Evolutionary conservation across 2,888 invertebrate species (phyloP), one percentile per base, ranked within the genome.

Genomic region (Monoplex corrugatus): DNA sequence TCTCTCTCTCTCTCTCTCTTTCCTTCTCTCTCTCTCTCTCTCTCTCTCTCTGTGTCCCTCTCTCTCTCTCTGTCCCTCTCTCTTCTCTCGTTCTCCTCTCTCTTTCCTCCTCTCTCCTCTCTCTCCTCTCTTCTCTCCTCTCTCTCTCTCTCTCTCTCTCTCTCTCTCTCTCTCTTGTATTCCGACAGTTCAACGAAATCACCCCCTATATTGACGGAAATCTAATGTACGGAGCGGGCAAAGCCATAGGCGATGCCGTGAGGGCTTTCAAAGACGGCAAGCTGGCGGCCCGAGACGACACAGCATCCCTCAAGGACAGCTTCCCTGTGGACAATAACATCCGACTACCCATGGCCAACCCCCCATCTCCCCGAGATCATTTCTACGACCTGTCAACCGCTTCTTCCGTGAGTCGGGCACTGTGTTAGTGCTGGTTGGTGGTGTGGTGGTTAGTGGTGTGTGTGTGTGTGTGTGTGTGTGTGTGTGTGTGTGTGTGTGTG

Each of bases 181-280:
- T 57, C 10, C 28, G 57, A 28, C 92, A 97, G 97, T 92, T 97
- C 82, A 99, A 99, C 97, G 98, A 98, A 96, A 98, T 99, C 96
- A 99, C 99, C 87, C 98, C 99, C 94, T 99, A 99, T 99, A 98
- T 99, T 95, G 99, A 99, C 96, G 99, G 98, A 91, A 99, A 98
- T 96, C 99, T 99, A 96, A 97, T 99, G 95, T 99, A 99, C 97
- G 99, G 99, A 95, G 98, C 98, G 78, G 98, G 98, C 94, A 99
- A 99, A 96, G 99, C 99, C 89, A 99, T 99, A 99, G 97, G 99
- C 93, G 98, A 98, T 96, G 98, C 98, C 92, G 98, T 99, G 98
- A 97, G 99, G 89, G 96, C 96, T 10, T 96, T 96, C 90, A 93
- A 95, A 44, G 99, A 99, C 87, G 98, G 98, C 87, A 97, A 99